phyloP scores from a whole-genome alignment of 2,113 vertebrate species.

The Hemiprocne comata region DNA sequence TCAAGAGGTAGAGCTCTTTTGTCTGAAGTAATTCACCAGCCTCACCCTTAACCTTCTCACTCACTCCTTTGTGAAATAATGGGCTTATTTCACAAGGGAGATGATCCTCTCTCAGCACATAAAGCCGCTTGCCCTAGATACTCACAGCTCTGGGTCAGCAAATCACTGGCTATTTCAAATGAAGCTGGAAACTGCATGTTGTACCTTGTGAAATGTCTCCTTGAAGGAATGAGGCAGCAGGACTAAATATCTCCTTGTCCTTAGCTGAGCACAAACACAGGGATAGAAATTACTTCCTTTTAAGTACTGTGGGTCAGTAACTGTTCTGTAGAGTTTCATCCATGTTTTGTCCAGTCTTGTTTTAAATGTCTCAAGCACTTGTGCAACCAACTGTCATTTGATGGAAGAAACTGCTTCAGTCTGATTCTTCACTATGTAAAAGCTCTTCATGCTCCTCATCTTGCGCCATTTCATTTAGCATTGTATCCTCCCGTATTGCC shows the following conservation, averaged over 20 bases:
- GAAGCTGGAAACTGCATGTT: neutral
- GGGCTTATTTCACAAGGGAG: neutral
- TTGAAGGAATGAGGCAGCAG: neutral
- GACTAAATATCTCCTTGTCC: neutral
- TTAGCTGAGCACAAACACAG: neutral
- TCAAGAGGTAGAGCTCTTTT: conserved; percentile 72
- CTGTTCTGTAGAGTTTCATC: neutral
- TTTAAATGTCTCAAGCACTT: conserved; percentile 26
- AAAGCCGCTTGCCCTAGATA: neutral
- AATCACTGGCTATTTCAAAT: neutral
- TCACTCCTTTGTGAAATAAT: neutral
- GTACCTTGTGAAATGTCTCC: neutral
- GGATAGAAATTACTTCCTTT: neutral
- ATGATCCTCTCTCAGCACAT: rapidly evolving
- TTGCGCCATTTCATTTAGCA: neutral
- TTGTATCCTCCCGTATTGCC: neutral
- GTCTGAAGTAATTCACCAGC: neutral
- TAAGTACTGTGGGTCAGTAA: neutral
- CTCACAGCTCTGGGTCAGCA: neutral
- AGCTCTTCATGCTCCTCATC: neutral
- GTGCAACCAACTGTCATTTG: neutral
- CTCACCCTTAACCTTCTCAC: neutral
- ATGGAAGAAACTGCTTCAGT: neutral
- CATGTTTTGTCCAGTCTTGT: conserved; percentile 39
- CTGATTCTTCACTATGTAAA: neutral